phyloP scores from a whole-genome alignment of 2,888 invertebrate species.

The Scaptomyza flava region DNA sequence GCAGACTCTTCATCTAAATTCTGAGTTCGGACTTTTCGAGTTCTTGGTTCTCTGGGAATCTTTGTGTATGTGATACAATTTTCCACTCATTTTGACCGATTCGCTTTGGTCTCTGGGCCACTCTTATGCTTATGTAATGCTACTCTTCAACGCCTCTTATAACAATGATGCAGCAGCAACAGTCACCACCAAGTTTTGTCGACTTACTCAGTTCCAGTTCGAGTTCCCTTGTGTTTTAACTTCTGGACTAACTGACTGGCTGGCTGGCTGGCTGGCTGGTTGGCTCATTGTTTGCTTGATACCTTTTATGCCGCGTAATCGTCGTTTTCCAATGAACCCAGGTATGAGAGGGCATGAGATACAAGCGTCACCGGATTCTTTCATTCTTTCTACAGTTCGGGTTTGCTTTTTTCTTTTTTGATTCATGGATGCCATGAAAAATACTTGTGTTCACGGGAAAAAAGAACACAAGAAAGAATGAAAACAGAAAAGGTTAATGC shows the following conservation, averaged over 20 bases:
- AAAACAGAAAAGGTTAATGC: constrained; percentile 72
- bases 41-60: neutral
- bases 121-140: constrained; percentile 66
- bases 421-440: constrained; percentile 67
- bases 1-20: neutral
- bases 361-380: constrained; percentile 74
- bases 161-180: constrained; percentile 56
- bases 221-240: constrained; percentile 33
- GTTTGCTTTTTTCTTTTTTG: constrained; percentile 44
- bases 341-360: constrained; percentile 66
- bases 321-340: constrained; percentile 77
- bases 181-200: constrained; percentile 41
- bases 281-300: constrained; percentile 68
- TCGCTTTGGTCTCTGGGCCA: constrained; percentile 56
- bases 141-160: constrained; percentile 38
- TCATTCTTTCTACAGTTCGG: constrained; percentile 34
- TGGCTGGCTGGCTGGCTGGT: constrained; percentile 7
- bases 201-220: constrained; percentile 50
- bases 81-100: constrained; percentile 67
- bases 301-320: constrained; percentile 78
- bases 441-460: constrained; percentile 62
- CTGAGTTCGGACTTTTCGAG: neutral
- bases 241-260: constrained; percentile 15
- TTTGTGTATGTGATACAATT: constrained; percentile 59
- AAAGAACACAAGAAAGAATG: constrained; percentile 4